Evolutionary conservation across 2,888 invertebrate genomes (phyloP), one percentile per base, ranked within the genome.

Genomic region (Parascotia fuliginaria): DNA sequence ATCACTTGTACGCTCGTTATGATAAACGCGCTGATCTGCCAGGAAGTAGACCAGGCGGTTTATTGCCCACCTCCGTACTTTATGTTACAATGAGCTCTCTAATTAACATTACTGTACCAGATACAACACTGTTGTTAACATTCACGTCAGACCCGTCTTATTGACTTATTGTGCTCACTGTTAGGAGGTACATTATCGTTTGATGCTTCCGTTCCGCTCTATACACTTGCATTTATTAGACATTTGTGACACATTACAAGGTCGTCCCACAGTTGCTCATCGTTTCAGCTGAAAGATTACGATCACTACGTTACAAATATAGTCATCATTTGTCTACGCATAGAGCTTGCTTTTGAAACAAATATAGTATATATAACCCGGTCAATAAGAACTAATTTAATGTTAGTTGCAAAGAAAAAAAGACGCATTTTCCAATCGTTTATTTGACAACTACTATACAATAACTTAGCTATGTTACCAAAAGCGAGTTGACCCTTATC

Each of bases 1-100:
- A 36, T 51, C 65, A 75, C 71, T 75, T 65, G 65, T 71, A 67
- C 69, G 62, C 62, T 61, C 60, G 63, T 73, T 73, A 73, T 65
- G 69, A 73, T 56, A 58, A 60, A 48, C 50, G 45, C 50, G 51
- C 52, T 59, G 33, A 70, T 66, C 60, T 45, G 67, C 43, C 70
- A 70, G 68, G 70, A 68, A 68, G 56, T 55, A 50, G 42, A 61
- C 61, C 55, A 58, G 61, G 69, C 27, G 32, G 9, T 50, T 52
- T 56, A 65, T 59, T 37, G 34, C 42, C 13, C 6, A 33, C 11
- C 43, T 40, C 52, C 27, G 27, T n/a, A 41, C 39, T 11, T 14
- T 42, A 42, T 52, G 50, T 33, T 34, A 32, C 48, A 44, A 42
- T 54, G 24, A 47, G 42, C 49, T 45, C 28, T 15, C 34, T 44